These are phyloP conservation scores for Drosophila percnosoma DNA, from an alignment of 2,888 invertebrate genomes.

Conservation along the genomic window DNA sequence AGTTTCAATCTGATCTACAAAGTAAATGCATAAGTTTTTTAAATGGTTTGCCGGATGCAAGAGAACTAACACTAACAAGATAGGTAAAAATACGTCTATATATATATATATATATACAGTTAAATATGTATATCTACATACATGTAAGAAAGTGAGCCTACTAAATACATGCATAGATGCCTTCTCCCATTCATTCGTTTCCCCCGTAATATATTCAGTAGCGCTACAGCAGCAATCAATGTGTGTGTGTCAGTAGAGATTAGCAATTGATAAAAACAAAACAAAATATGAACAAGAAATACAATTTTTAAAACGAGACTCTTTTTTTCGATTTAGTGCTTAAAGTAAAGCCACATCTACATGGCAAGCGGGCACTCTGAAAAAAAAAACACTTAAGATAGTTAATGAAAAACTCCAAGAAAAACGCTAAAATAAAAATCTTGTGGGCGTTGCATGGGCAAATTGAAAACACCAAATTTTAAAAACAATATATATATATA, in stretches of 20 bases:
- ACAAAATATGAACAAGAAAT: slow-evolving; percentile 19
- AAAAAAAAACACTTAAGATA: slow-evolving; percentile 34
- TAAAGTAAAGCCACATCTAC: slow-evolving; percentile 68
- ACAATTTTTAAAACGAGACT: slow-evolving; percentile 50
- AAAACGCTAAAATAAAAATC: slow-evolving; percentile 23
- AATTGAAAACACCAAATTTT: slow-evolving; percentile 76
- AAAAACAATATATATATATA: slow-evolving; percentile 49
- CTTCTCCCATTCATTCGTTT: slow-evolving; percentile 21
- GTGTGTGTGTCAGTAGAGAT: slow-evolving; percentile 69
- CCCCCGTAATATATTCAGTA: slow-evolving; percentile 36
- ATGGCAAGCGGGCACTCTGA: slow-evolving; percentile 56
- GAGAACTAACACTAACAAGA: slow-evolving; percentile 22
- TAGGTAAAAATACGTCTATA: slow-evolving; percentile 23
- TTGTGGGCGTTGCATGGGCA: slow-evolving; percentile 54
- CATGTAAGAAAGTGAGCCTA: slow-evolving; percentile 32
- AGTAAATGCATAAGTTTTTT: slow-evolving; percentile 34
- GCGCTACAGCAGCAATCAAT: slow-evolving; percentile 63
- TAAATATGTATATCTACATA: slow-evolving; percentile 7
- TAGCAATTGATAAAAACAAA: slow-evolving; percentile 34
- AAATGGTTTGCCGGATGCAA: slow-evolving; percentile 32
- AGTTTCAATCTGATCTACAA: slow-evolving; percentile 46
- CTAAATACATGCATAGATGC: slow-evolving; percentile 14
- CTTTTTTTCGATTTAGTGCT: slow-evolving; percentile 47
- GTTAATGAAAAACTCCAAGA: slow-evolving; percentile 33
- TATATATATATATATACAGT: slow-evolving; percentile 6